Conservation (phyloP, 2,113 vertebrate genomes). For the Nycticebus coucang region DNA sequence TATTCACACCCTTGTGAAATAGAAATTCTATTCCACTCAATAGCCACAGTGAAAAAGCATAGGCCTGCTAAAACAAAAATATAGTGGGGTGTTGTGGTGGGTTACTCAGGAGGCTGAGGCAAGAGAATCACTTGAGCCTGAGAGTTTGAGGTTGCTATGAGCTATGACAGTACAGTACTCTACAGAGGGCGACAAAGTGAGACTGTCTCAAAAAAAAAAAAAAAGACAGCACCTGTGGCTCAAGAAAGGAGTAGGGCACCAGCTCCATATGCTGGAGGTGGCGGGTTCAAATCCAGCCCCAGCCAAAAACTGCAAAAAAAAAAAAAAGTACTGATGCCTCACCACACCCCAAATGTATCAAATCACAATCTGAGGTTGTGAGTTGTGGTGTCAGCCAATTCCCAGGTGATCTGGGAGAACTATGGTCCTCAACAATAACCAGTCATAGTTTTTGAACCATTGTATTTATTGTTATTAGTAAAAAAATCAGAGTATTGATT, state of each 20-base stretch:
- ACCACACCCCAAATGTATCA: not conserved
- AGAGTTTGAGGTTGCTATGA: too few relatives aligned
- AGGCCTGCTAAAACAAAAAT: not conserved
- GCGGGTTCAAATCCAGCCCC: too few relatives aligned
- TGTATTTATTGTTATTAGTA: not conserved
- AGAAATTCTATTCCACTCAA: constrained; percentile 17
- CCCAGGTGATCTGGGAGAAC: not conserved
- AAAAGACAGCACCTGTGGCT: too few relatives aligned
- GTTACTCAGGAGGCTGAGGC: too few relatives aligned
- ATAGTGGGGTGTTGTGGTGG: too few relatives aligned
- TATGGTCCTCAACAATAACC: not conserved
- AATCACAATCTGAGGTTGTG: constrained; percentile 8
- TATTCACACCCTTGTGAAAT: not conserved
- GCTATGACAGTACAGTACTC: too few relatives aligned
- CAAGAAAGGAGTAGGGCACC: too few relatives aligned
- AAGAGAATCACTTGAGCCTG: too few relatives aligned
- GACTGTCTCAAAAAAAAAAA: too few relatives aligned
- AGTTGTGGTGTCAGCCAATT: not conserved
- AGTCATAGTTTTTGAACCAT: not conserved
- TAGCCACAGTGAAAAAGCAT: constrained; percentile 30
- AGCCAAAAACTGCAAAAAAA: too few relatives aligned
- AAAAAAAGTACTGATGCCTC: not conserved
- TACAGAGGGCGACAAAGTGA: too few relatives aligned
- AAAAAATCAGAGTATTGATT: not conserved
- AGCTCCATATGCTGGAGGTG: too few relatives aligned